Base-by-base conservation (phyloP, 2,797 vertebrate species). In the Gastrophryne carolinensis region DNA sequence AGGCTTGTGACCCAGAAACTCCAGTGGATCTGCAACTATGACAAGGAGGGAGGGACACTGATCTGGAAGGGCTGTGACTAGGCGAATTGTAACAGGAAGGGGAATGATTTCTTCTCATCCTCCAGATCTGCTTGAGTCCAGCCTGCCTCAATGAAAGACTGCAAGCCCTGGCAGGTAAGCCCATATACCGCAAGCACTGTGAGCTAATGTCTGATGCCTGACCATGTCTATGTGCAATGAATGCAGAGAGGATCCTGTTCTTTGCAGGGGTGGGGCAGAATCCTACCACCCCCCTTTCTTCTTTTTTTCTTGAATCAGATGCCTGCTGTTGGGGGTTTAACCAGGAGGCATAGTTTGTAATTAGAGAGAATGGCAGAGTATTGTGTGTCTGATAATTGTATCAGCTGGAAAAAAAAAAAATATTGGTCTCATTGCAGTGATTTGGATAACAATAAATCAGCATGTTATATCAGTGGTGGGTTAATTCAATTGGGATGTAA, bases 71-170 rank as follows among this genome's bases (percentile, higher is more conserved):
- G 65, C 56, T 62, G 73, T 69, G 73, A 76, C 73, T 76, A 39
- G 23, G 73, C 73, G 66, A 69, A 76, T 76, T 75, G 21, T 53
- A 69, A 70, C 65, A 76, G 73, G 73, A 76, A 76, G 73, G 66
- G 73, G 73, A 76, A 76, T 69, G 57, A 26, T 61, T 60, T 41
- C 61, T 60, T 64, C 54, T 65, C 53, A 35, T 47, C 73, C 21
- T 32, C 39, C 44, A 50, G 39, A 58, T 62, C 65, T 54, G 15
- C 29, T 24, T n/a, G 68, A 35, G 41, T 62, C 41, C 69, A 35
- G 65, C 73, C 69, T 52, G 65, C 73, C n/a, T 69, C 54, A 60
- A 26, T 75, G 32, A 54, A 68, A 39, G 66, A 70, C 69, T 70
- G 44, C 65, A 63, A 70, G 57, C 57, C n/a, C 57, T 44, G 65